Evolutionary conservation across 2,113 vertebrate species (phyloP).

Genomic region (Kobus ellipsiprymnus): DNA sequence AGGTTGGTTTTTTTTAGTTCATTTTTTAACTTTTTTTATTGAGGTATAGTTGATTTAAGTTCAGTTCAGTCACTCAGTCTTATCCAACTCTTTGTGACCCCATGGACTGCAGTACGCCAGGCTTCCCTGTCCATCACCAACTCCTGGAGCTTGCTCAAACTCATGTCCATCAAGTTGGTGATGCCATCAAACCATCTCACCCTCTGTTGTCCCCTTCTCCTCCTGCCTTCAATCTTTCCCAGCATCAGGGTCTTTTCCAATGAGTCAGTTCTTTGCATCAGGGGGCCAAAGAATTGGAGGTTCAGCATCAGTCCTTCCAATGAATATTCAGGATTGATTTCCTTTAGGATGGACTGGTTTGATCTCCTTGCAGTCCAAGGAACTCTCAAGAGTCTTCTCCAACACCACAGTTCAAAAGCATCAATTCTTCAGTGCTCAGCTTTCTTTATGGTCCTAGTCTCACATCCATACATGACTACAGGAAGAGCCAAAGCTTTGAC

Average conservation of each 20-base stretch:
- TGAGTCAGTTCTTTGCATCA: not conserved
- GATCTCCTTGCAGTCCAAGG: not conserved
- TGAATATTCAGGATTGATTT: not conserved
- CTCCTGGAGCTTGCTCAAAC: not conserved
- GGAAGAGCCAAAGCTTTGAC: not conserved
- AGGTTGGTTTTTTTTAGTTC: not conserved
- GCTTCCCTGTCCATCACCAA: not conserved
- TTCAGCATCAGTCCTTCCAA: not conserved
- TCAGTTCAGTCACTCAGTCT: not conserved
- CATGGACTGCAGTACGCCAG: accelerated
- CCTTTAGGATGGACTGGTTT: not conserved
- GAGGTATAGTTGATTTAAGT: not conserved
- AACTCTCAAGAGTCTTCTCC: not conserved
- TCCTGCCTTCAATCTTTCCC: not conserved
- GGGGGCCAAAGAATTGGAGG: not conserved
- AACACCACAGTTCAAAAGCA: not conserved
- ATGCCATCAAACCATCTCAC: not conserved
- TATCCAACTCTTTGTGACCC: not conserved
- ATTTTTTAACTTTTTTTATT: not conserved
- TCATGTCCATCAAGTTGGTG: not conserved
- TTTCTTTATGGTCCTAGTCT: not conserved
- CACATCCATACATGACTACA: not conserved
- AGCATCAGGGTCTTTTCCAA: not conserved
- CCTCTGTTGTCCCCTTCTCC: not conserved
- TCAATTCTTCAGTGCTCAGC: not conserved